Base-by-base conservation (phyloP, 2,797 vertebrate genomes). In the Petrocephalus sullivani region DNA sequence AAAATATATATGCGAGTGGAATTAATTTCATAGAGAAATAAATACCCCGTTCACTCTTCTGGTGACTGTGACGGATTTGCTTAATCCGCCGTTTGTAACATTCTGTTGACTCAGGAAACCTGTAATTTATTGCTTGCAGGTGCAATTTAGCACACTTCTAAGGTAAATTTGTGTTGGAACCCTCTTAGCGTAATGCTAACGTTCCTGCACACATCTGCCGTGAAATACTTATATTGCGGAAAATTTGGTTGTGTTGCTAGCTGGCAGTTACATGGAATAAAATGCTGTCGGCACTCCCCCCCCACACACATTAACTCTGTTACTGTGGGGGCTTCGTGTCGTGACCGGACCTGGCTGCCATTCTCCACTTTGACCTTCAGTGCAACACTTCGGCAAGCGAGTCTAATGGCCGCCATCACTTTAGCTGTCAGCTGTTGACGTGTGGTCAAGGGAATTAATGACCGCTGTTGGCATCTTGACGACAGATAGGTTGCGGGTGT, bases 341-440 rank as follows among this genome's bases (percentile, higher is more conserved):
- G 75, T 86, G 84, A 85, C 57, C n/a, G 14, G 61, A 75, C 89
- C 60, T 10, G 37, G 78, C 85, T 88, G 28, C 60, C 33, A 60
- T 85, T 87, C 61, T 82, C 33, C 75, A 28, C 85, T 51, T 54
- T 88, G 91, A 93, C 89, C 90, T 91, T 89, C 88, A 60, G 87
- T 88, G 87, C 71, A 81, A 61, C 87, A 49, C 87, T 64, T 0
- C 88, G 91, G 90, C 89, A 75, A 90, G 91, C 87, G 87, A 37
- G 87, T 64, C 82, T 92, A 91, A 90, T 90, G 87, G 87, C 87
- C 64, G 21, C 87, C 89, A 89, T 91, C 89, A 91, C 91, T 90
- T 91, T 64, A 88, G 86, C 89, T 91, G 90, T 90, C 89, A 89
- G 84, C 9, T n/a, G 58, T 56, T 88, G 90, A 89, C 6, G 46